These are phyloP conservation scores for Acrocephalus scirpaceus DNA, from an alignment of 2,797 vertebrate species.

Conservation along the genomic window DNA sequence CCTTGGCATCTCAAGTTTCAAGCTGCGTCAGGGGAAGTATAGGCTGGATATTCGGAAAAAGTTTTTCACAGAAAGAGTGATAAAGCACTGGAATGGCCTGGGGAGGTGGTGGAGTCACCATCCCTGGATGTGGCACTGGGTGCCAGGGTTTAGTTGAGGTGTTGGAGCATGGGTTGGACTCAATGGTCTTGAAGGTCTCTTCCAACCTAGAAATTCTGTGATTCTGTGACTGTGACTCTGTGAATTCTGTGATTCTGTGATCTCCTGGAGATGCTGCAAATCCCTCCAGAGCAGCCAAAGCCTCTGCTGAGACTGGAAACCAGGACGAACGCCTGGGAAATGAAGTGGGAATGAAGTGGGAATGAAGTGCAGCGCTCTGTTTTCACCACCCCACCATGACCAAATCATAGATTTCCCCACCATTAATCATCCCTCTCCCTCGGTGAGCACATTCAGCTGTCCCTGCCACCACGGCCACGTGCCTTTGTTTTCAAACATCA, in stretches of 20 bases:
- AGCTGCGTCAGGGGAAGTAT: no score
- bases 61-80: no score
- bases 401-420: background rate
- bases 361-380: background rate
- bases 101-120: no score
- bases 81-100: no score
- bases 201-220: no score
- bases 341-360: background rate
- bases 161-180: no score
- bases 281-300: background rate
- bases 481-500: background rate
- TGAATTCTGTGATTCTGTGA: no score
- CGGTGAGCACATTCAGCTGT: accelerated
- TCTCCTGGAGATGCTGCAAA: background rate
- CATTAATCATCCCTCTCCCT: background rate
- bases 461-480: background rate
- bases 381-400: background rate
- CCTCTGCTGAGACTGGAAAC: background rate
- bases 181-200: no score
- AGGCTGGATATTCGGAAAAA: no score
- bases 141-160: no score
- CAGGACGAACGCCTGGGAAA: background rate
- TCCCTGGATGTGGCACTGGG: no score
- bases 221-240: no score
- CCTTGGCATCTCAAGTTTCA: background rate